phyloP scores from a whole-genome alignment of 2,113 vertebrate genomes.

The Monopterus albus region DNA sequence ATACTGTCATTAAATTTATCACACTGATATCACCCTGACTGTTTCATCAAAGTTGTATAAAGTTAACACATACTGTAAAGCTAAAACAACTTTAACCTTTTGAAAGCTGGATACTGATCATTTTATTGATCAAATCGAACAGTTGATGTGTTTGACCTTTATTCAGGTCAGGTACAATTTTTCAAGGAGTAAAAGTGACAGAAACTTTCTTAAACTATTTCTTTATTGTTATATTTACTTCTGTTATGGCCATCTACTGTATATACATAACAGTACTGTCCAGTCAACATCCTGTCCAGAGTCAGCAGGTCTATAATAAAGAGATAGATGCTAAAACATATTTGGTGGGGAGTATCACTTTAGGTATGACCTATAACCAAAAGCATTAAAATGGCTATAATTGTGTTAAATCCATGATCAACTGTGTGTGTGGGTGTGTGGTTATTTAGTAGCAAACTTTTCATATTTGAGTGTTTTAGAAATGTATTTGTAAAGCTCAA shows the following conservation, averaged over 20 bases:
- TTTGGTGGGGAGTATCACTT: slow-evolving; percentile 22
- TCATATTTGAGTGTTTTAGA: slow-evolving; percentile 15
- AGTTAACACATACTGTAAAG: too few species aligned
- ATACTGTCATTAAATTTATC: background rate
- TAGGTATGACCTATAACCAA: background rate
- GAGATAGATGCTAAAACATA: background rate
- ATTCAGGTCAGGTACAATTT: too few species aligned
- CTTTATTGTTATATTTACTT: background rate
- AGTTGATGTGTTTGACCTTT: too few species aligned
- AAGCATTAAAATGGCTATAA: background rate
- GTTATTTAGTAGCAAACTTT: slow-evolving; percentile 4
- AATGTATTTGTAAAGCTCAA: slow-evolving; percentile 26
- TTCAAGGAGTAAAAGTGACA: too few species aligned
- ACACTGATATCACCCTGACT: background rate
- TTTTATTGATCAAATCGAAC: too few species aligned
- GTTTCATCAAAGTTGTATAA: too few species aligned
- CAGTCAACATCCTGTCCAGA: too few species aligned
- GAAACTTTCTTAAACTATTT: background rate
- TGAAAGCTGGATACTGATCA: too few species aligned
- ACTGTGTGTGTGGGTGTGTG: slow-evolving; percentile 1
- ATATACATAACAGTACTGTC: too few species aligned
- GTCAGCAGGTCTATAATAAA: too few species aligned
- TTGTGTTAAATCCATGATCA: background rate
- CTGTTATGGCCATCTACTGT: background rate
- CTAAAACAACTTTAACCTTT: too few species aligned